Conservation (phyloP, 2,797 vertebrate genomes). For the Tokudaia muenninki region DNA sequence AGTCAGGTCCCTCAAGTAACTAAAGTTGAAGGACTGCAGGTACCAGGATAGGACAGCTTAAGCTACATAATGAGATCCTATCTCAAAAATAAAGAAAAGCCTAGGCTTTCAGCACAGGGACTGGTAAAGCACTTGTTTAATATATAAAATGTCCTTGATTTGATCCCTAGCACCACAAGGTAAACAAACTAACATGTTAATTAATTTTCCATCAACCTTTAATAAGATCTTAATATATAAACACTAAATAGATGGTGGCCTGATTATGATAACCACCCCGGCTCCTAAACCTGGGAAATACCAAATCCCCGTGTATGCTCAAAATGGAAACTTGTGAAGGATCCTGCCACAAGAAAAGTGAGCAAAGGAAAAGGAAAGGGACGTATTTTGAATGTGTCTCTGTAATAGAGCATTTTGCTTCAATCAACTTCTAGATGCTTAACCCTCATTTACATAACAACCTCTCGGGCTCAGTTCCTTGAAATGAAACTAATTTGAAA, state of each 20-base stretch:
- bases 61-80: neutral
- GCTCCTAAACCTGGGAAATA: constrained; percentile 55
- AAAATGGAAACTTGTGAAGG: neutral
- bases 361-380: constrained; percentile 66
- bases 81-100: neutral
- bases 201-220: constrained; percentile 61
- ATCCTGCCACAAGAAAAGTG: constrained; percentile 32
- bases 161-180: neutral
- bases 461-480: constrained; percentile 49
- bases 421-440: constrained; percentile 74
- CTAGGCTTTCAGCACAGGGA: too few relatives aligned
- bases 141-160: neutral
- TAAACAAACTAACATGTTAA: neutral
- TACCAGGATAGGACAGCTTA: neutral
- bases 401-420: constrained; percentile 65
- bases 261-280: constrained; percentile 55
- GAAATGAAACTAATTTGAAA: constrained; percentile 79
- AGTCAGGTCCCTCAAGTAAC: neutral
- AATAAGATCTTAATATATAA: constrained; percentile 52
- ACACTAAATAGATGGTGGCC: constrained; percentile 52
- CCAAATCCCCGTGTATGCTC: constrained; percentile 8
- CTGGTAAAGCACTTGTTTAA: neutral
- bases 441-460: constrained; percentile 79
- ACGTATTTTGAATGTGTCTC: constrained; percentile 58
- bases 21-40: neutral